Base-by-base conservation (phyloP, 1,140 invertebrate species). In the Bradysia coprophila region DNA sequence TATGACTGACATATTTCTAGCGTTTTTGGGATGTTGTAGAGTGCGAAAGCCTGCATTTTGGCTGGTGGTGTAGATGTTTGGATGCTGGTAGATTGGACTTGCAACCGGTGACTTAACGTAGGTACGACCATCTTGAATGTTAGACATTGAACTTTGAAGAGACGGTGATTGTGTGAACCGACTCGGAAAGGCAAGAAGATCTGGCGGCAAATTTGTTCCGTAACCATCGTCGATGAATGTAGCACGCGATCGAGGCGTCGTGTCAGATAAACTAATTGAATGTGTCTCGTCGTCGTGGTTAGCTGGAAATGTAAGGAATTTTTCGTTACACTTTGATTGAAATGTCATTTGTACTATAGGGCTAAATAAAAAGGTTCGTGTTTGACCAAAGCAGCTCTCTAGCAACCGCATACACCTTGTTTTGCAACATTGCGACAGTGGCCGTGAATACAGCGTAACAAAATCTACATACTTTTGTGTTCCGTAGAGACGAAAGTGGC, bases 101-200 rank as follows among this genome's bases (percentile, higher is more conserved):
- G 57, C 50, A 5, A 60, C 40, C 15, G 53, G 48, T 22, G 58
- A 56, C 31, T 56, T 57, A 33, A 56, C 56, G 32, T 58, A 60
- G 24, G 58, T 50, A 9, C 56, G 45, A 46, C 58, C 54, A 33
- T 83, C 80, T 8, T 76, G 78, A 5, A 78, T 72, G n/a, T 81
- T 82, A 1, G 79, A 81, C 11, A 79, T 76, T 28, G 78, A 78
- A 50, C 75, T 78, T 4, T 73, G 73, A 45, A 76, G 73, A 13
- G 78, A 78, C 8, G 78, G 79, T 40, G 76, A 73, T 49, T 78
- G 76, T 10, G 61, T 55, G 23, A 64, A 63, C 46, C 78, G 57
- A 33, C 73, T 60, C 42, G 82, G 80, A 49, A 87, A 83, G 0
- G 86, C 77, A 32, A 91, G 60, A 21, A 90, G 61, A 49, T 89